Evolutionary conservation across 2,888 invertebrate genomes (phyloP), one percentile per base, ranked within the genome.

Genomic region (Metalampra italica): DNA sequence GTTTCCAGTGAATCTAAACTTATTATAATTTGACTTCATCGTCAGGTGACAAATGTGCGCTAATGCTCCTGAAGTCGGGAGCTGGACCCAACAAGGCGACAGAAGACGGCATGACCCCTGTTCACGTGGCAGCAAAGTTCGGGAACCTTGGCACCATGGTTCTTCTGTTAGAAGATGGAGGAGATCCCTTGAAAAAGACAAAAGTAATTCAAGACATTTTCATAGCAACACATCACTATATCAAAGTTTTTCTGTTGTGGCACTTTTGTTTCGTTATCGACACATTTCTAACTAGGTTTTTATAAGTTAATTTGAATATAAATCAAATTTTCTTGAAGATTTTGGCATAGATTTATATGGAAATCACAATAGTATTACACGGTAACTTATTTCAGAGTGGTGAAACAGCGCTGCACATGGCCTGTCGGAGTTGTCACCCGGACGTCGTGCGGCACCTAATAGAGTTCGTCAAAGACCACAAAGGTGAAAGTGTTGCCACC

Each of bases 51-150:
- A 89, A 89, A 62, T 99, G 99, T 82, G 98, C 98, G 4, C 92
- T 98, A 61, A 98, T 99, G 98, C 89, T 99, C 55, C 90, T 99
- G 36, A 99, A 99, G 82, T 98, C 98, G 3, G 99, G 99, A 0
- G 99, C 99, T 8, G 96, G 97, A 52, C 97, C 98, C 0, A 99
- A 99, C 85, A 93, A 98, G 54, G 94, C 95, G 3, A 98, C 98
- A 51, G 97, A 97, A 77, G 98, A 98, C 79, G 98, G 98, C 1
- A 96, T 98, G 87, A 98, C 98, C 0, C 97, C 99, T 0, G 95
- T 99, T 4, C 99, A 99, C 75, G 97, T 99, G 13, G 97, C 99
- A 0, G 97, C 98, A 0, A 93, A 96, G 61, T 94, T 95, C 68
- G 99, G 99, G 0, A 98, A 98, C 78, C 87, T 97, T 46, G 92